A percentile compares a stretch with the other conserved stretches of the same genome.
Evolutionary conservation across 2,113 vertebrate species (phyloP).

Genomic region (Paradoxurus hermaphroditus): DNA sequence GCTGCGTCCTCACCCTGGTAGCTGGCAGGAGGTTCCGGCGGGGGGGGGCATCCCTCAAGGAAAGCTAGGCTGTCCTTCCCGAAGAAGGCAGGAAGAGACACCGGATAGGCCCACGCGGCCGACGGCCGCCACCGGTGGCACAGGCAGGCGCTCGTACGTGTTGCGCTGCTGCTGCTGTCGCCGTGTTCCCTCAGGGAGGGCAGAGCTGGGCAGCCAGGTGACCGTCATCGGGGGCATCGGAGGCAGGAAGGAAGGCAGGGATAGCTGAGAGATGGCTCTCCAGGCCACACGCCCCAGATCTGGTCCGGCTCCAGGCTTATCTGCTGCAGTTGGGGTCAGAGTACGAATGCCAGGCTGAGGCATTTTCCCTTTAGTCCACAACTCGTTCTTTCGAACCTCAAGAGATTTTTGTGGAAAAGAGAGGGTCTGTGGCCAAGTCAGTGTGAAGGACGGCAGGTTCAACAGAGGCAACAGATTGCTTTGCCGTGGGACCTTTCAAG

Average conservation of each 20-base stretch:
- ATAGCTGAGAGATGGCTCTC: neutral
- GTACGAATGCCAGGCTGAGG: neutral
- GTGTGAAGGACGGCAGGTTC: neutral
- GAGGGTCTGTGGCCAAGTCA: neutral
- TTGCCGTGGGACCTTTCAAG: neutral
- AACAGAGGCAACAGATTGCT: neutral
- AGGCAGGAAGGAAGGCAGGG: neutral
- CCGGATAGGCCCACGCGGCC: neutral
- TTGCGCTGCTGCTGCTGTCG: neutral
- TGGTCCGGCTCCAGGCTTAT: neutral
- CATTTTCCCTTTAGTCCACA: neutral
- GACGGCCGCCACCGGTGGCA: too few relatives aligned
- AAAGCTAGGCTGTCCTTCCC: neutral
- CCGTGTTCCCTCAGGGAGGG: neutral
- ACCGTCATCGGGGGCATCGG: neutral
- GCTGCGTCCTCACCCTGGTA: neutral
- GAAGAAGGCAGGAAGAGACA: neutral
- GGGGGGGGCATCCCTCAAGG: neutral
- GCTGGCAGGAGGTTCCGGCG: neutral
- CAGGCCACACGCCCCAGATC: neutral
- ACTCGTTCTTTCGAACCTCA: neutral
- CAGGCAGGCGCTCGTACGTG: neutral
- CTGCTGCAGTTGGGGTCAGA: neutral
- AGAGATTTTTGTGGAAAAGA: neutral
- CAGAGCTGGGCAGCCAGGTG: neutral